phyloP scores from a whole-genome alignment of 2,113 vertebrate genomes.

The Leucopternis melanops region DNA sequence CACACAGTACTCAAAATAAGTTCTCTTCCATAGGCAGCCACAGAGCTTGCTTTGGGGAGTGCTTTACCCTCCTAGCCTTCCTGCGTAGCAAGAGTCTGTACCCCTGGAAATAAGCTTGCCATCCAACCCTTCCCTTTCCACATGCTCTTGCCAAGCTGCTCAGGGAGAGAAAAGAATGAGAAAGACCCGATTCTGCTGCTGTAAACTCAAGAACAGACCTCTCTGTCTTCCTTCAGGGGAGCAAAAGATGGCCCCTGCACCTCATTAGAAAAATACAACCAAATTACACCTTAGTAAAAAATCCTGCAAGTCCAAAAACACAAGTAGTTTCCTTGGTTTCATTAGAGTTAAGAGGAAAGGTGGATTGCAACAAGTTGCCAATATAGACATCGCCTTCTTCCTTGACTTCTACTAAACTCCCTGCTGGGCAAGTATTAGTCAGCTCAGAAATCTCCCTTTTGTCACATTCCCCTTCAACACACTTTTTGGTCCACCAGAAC shows the following conservation, averaged over 20 bases:
- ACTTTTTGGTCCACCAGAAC: background rate
- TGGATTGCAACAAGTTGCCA: background rate
- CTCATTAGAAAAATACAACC: background rate
- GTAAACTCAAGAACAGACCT: background rate
- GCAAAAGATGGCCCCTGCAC: background rate
- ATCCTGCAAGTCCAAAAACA: background rate
- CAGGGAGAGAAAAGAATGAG: background rate
- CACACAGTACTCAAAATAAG: background rate
- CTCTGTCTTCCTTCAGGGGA: background rate
- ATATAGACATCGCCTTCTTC: background rate
- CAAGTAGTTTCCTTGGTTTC: background rate
- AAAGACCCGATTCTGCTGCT: background rate
- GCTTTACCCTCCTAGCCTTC: background rate
- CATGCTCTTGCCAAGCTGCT: background rate
- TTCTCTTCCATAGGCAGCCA: background rate
- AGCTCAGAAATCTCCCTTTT: background rate
- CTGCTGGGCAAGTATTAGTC: background rate
- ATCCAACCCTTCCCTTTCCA: background rate
- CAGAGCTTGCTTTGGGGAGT: background rate
- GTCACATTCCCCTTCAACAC: background rate
- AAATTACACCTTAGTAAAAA: background rate
- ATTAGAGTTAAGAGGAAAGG: background rate
- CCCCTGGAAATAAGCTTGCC: background rate
- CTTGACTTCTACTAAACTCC: background rate
- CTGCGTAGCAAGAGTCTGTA: background rate